These are phyloP conservation scores for Aporrectodea caliginosa DNA, from an alignment of 1,140 invertebrate species.

Conservation along the genomic window DNA sequence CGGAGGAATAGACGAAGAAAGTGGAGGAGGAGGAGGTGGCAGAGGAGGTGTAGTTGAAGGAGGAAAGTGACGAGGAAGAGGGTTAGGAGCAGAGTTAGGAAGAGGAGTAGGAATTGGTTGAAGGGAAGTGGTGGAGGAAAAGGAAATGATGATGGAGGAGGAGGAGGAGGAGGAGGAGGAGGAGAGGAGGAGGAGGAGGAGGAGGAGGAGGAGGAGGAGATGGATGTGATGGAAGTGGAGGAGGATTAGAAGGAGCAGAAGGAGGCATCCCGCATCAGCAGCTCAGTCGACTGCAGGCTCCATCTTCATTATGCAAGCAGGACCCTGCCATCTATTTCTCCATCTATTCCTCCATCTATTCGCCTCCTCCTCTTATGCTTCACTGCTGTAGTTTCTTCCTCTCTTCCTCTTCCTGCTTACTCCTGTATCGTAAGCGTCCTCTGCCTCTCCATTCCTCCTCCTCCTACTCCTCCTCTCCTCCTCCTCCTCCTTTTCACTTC, in stretches of 20 bases:
- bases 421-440: not conserved
- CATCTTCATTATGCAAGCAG: not conserved
- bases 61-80: no score
- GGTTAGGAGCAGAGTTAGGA: no score
- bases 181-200: conserved; percentile 1
- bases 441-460: not conserved
- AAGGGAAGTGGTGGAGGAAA: no score
- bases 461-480: not conserved
- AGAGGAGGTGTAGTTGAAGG: no score
- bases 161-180: not conserved
- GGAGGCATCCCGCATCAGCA: not conserved
- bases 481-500: not conserved
- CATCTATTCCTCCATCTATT: not conserved
- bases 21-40: no score
- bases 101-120: no score
- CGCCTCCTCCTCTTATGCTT: not conserved
- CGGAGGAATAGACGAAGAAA: no score
- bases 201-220: not conserved
- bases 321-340: not conserved
- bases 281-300: not conserved
- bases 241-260: not conserved
- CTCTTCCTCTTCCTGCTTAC: not conserved
- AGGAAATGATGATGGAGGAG: not conserved
- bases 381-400: not conserved
- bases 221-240: not conserved